Conservation (phyloP, 2,888 invertebrate genomes). For the Lasioglossum malachurum region DNA sequence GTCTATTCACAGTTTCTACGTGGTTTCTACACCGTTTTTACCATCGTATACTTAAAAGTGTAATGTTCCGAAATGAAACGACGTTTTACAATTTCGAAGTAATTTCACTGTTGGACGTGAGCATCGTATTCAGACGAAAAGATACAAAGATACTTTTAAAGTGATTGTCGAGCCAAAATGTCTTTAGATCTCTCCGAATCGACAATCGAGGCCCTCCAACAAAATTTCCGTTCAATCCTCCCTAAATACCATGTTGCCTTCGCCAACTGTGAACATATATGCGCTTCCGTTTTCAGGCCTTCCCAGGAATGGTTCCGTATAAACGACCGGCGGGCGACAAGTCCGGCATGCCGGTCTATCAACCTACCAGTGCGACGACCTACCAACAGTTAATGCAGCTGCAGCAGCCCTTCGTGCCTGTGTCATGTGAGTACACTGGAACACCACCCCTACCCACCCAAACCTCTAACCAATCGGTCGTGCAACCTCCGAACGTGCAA, state of each 20-base stretch:
- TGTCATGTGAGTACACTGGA: conserved; percentile 98
- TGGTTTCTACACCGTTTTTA: background rate
- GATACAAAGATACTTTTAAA: background rate
- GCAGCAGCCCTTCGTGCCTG: conserved; percentile 98
- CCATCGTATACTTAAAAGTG: background rate
- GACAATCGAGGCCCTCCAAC: conserved; percentile 47
- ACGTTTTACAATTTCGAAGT: background rate
- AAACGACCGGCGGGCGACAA: conserved; percentile 98
- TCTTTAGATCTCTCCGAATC: background rate
- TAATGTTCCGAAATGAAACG: too few species aligned
- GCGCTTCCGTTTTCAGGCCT: conserved; percentile 88
- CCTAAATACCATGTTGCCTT: background rate
- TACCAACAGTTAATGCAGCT: conserved; percentile 98
- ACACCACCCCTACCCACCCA: conserved; percentile 87
- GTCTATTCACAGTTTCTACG: background rate
- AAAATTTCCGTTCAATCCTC: conserved; percentile 43
- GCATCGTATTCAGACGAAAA: background rate
- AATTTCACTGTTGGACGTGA: background rate
- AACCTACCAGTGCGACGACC: conserved; percentile 93
- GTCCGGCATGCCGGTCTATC: conserved; percentile 98
- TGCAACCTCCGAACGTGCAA: conserved; percentile 75
- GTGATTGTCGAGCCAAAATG: background rate
- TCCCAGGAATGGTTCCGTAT: conserved; percentile 98
- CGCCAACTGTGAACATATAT: conserved; percentile 58
- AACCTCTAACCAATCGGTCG: conserved; percentile 85